Conservation (phyloP, 2,888 invertebrate species). For the Drosophila mulleri region DNA sequence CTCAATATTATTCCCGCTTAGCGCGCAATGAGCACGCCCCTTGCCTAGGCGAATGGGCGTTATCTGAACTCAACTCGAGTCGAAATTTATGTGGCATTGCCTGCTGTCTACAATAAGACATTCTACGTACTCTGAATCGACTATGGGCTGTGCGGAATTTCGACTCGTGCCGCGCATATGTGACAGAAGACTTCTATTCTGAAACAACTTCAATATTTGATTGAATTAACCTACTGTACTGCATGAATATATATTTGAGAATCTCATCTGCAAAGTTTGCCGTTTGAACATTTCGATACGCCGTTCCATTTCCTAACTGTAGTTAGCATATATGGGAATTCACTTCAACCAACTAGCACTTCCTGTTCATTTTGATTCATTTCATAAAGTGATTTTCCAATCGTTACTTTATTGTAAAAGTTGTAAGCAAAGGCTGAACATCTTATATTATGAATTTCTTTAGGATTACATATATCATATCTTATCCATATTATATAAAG, state of each 20-base stretch:
- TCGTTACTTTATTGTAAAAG: no score
- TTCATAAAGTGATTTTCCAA: no score
- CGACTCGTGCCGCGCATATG: slow-evolving; percentile 61
- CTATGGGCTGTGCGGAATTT: slow-evolving; percentile 1
- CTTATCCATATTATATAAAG: no score
- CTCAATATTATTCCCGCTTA: slow-evolving; percentile 20
- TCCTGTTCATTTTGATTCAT: no score
- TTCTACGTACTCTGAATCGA: slow-evolving; percentile 39
- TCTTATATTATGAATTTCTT: no score
- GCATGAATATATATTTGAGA: not conserved
- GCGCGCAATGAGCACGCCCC: slow-evolving; percentile 67
- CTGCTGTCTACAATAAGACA: slow-evolving; percentile 42
- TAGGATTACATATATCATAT: no score
- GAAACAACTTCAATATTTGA: slow-evolving; percentile 3
- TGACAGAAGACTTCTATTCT: slow-evolving; percentile 4
- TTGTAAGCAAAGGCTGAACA: no score
- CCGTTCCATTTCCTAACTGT: no score
- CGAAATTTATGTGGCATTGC: slow-evolving; percentile 73
- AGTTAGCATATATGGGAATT: no score
- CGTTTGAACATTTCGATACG: not conserved
- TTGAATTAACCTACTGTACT: not conserved
- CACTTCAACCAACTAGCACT: no score
- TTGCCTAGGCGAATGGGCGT: slow-evolving; percentile 1
- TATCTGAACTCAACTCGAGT: not conserved
- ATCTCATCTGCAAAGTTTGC: not conserved